Evolutionary conservation across 37 sponge, comb jelly and placozoan genomes (phyloP).

Genomic region (Ephydatia muelleri): DNA sequence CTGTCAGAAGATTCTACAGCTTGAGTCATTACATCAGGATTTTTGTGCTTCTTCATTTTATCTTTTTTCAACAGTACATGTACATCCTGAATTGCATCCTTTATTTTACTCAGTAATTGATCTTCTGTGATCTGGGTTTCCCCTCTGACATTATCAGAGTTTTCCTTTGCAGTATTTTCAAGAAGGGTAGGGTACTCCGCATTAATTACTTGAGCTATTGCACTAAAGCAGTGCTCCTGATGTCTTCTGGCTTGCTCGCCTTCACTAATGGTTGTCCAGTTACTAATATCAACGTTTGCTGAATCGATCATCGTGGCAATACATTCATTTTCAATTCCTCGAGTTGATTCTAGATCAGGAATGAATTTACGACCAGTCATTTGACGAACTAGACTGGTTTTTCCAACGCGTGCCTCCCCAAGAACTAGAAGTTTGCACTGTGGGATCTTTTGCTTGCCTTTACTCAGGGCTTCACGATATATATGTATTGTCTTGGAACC

Average conservation of each 20-base stretch:
- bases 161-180: not conserved
- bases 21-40: too few relatives aligned
- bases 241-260: not conserved
- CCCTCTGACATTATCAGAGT: too few relatives aligned
- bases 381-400: constrained; percentile 42
- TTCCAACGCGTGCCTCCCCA: constrained; percentile 62
- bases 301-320: constrained; percentile 24
- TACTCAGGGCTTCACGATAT: constrained; percentile 12
- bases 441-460: constrained; percentile 53
- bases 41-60: too few relatives aligned
- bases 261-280: not conserved
- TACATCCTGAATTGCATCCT: not conserved
- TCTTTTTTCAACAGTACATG: too few relatives aligned
- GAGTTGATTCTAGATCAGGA: constrained; percentile 22
- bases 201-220: not conserved
- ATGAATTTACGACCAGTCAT: constrained; percentile 28
- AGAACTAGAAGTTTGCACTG: constrained; percentile 54
- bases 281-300: not conserved
- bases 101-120: not conserved
- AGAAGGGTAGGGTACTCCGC: too few relatives aligned
- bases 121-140: not conserved
- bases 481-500: constrained; percentile 23
- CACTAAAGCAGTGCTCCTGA: not conserved
- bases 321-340: constrained; percentile 49
- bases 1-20: too few relatives aligned